Base-by-base conservation (phyloP, 2,797 vertebrate species). In the Macropus fuliginosus region DNA sequence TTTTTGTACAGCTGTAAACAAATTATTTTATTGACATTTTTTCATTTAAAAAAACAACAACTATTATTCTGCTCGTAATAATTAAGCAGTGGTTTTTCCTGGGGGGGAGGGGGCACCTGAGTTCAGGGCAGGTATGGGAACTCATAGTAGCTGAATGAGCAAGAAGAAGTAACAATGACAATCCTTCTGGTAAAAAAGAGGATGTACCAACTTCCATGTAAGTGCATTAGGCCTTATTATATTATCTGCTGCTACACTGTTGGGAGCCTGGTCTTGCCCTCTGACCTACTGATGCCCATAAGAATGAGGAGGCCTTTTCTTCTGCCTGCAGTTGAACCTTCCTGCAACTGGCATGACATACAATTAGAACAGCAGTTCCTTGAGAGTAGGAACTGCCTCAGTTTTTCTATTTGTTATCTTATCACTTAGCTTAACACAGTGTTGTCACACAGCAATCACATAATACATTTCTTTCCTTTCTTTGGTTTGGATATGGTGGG, bases 11-110 rank as follows among this genome's bases (percentile, higher is more conserved):
- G 52, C 94, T 95, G 24, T 91, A 96, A 97, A 96, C 2, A 59
- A 28, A 97, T 57, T 96, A 96, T 94, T 98, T 94, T 31, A 96
- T 18, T 46, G 87, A 91, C 55, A 98, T 59, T 97, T 97, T 94
- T 98, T 96, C 92, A 96, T 97, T 56, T 92, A 91, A 96, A 97
- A 98, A 97, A 95, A n/a, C 34, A 74, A 56, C 56, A 91, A 91
- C 94, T 96, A 89, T 34, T 40, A 97, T 74, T 87, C 52, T 95
- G 91, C 95, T 94, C 92, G 40, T 94, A 81, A 95, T 97, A 98
- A 97, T 95, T 95, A 97, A 96, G 87, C 56, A 59, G 55, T 97
- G 55, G 56, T 94, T 94, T 91, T 97, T 94, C 59, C 50, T 11
- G 1, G 87, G 52, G n/a, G 92, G 92, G 91, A 40, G 93, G 92